Base-by-base conservation (phyloP, 2,888 invertebrate species). In the Blastobasis adustella region DNA sequence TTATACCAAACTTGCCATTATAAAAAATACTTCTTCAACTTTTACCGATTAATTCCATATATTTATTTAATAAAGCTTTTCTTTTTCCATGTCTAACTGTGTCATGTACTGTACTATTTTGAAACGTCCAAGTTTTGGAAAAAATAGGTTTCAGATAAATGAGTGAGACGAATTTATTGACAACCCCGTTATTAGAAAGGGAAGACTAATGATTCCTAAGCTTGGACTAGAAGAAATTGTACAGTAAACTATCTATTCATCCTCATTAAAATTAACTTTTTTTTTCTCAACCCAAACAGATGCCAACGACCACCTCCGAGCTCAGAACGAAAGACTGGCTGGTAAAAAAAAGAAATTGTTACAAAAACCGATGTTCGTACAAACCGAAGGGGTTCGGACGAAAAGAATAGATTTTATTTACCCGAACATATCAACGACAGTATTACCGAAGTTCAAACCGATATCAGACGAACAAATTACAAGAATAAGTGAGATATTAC, bases 271-370 rank as follows among this genome's bases (percentile, higher is more conserved):
- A 66, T 62, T 63, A 54, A 54, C 67, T 71, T 65, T 67, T 59
- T 70, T 68, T 75, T 77, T 77, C 52, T 65, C 64, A 61, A 61
- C 68, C 66, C 67, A 57, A 67, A 83, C 87, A 88, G 87, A 86
- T 87, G 86, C 80, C 84, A 82, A 73, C 80, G 84, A 74, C 61
- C 80, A 71, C 81, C 83, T 78, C 76, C 86, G 82, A 80, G 85
- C 85, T 85, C 82, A 53, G 60, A 64, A 65, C 41, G 9, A 42
- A 42, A 9, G 10, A 10, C 42, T n/a, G 10, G 10, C n/a, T n/a
- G 42, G 10, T 68, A 63, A 68, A 70, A 65, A 55, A 64, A 66
- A 58, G 59, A 59, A 57, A 51, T 56, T 56, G 45, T 64, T 73
- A 55, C 63, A 72, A 62, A 87, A 84, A 67, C 87, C 86, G 0